Evolutionary conservation across 2,797 vertebrate genomes (phyloP), one percentile per base, ranked within the genome.

Genomic region (Lophotriccus pileatus): DNA sequence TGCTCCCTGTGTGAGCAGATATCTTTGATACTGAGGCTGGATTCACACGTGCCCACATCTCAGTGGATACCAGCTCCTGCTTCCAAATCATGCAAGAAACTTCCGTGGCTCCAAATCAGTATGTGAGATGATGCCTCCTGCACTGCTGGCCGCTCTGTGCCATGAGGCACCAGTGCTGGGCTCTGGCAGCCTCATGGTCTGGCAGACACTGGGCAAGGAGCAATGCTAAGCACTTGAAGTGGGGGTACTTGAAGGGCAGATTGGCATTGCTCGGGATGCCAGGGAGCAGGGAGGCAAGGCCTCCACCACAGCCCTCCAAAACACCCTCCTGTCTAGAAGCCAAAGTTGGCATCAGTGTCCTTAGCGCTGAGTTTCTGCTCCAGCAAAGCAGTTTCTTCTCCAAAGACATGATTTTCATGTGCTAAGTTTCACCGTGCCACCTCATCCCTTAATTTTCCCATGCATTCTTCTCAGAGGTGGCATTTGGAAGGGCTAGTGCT

Each of bases 111-210:
- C 47, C 43, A 46, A 28, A 49, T 14, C 8, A 22, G 32, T 4
- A 41, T 0, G 0, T 0, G 37, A 41, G 64, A 9, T 8, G 52
- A 30, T 46, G 41, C 25, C 49, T 67, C 41, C 30, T 2, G 20
- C 6, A 4, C 49, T 50, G 63, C 36, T 5, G 47, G 44, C 55
- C 72, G 64, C 50, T 60, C 23, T 52, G 25, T 14, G 27, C 12
- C 2, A 3, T 0, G 0, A 12, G 23, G 53, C 30, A 37, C 17
- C 6, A 1, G 41, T 6, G 12, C 9, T 30, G 47, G 55, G 30
- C 80, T 66, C 25, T 3, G 12, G 39, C 3, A 18, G 47, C 34
- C 6, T 5, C 14, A 1, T 0, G 32, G 17, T 12, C 68, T 34
- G 68, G n/a, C 28, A 73, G 55, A 60, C 16, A 32, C 16, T 14